Base-by-base conservation (phyloP, 1,140 invertebrate genomes). In the Bradynema listronoti region DNA sequence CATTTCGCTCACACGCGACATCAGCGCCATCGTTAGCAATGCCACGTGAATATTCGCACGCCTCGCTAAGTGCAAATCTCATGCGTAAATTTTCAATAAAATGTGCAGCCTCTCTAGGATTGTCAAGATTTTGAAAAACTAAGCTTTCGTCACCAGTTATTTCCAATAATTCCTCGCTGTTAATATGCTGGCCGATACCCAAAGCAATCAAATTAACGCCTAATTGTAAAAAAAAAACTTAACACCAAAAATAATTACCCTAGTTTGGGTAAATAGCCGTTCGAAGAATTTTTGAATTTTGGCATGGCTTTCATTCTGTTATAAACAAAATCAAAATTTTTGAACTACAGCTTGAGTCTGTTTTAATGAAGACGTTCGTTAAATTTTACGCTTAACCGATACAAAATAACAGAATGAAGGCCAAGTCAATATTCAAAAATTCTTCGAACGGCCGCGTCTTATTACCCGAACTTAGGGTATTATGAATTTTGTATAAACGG, bases 141-240 rank as follows among this genome's bases (percentile, higher is more conserved):
- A 64, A 47, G 41, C 64, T 51, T 16, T 46, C n/a, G 42, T 71
- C 56, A 32, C 64, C 72, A 16, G 68, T 72, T 7, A 72, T 73
- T 45, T 74, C 58, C 11, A 61, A 19, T 22, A 72, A 58, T 58
- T 72, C 69, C 22, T 58, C 56, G 34, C 62, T 42, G 30, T 72
- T 72, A 16, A 72, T 64, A 42, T 75, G 72, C 7, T 39, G 47
- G 14, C 69, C 69, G 36, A 72, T 74, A 11, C 69, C 69, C 14
- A 72, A 30, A 9, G 69, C 69, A 22, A 72, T 51, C 29, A 72
- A n/a, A 29, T 60, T 32, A 14, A 72, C 72, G 32, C 72, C 65
- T 66, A n/a, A n/a, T n/a, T n/a, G 39, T 24, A 66, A 52, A 29
- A 11, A 4, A 3, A 32, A 36, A 11, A 22, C 5, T 19, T 19